Evolutionary conservation across 1,140 invertebrate genomes (phyloP).

Genomic region (Pentalonia nigronervosa): DNA sequence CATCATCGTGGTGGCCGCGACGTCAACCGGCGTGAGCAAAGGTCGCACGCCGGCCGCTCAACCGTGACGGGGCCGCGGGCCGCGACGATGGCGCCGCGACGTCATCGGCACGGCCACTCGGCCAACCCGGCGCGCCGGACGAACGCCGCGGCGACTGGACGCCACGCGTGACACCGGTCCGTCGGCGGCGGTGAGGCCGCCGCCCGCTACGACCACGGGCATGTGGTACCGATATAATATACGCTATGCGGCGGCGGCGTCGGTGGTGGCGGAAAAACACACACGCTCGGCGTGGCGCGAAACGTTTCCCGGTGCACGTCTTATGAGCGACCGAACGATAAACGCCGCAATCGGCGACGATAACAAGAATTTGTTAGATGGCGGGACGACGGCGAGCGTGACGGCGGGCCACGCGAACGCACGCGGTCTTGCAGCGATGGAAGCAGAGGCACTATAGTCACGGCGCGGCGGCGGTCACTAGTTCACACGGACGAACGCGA

Average conservation of each 20-base stretch:
- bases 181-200: not conserved
- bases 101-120: not conserved
- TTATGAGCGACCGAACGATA: not conserved
- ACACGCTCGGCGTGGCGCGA: not conserved
- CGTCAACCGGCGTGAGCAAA: not conserved
- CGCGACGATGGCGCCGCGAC: not conserved
- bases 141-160: not conserved
- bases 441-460: not conserved
- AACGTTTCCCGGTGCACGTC: not conserved
- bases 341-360: not conserved
- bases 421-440: not conserved
- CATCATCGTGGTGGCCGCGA: not conserved
- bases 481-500: constrained; percentile 17
- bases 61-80: not conserved
- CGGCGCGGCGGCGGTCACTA: constrained; percentile 33
- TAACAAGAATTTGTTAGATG: not conserved
- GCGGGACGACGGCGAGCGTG: not conserved
- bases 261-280: too few relatives aligned
- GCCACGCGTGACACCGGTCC: not conserved
- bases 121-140: not conserved
- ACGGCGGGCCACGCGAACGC: not conserved
- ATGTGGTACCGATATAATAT: not conserved
- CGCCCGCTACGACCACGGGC: not conserved
- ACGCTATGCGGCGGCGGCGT: not conserved
- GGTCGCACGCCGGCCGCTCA: not conserved